Percentiles rank a stretch among this genome's conserved stretches.
Conservation (phyloP, 64 coral and sea anemone genomes). For the Pocillopora verrucosa region DNA sequence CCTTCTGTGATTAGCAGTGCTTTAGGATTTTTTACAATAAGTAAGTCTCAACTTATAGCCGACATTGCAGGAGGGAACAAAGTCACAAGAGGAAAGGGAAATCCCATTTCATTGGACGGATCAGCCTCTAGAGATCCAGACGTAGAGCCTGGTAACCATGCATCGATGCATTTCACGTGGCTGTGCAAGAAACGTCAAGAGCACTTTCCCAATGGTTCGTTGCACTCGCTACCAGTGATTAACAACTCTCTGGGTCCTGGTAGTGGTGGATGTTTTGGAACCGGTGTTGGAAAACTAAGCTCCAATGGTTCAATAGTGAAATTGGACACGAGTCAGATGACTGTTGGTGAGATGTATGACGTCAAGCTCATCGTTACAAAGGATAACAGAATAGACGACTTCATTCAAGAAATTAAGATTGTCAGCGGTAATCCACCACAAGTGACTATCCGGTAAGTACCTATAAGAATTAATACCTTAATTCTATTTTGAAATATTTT, state of each 20-base stretch:
- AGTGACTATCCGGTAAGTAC: neutral
- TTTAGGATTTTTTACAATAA: neutral
- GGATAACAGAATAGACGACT: neutral
- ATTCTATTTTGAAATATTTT: neutral
- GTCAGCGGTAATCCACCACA: conserved; percentile 54
- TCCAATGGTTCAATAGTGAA: neutral
- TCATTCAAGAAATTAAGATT: conserved; percentile 48
- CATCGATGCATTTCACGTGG: conserved; percentile 61
- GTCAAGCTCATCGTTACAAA: conserved; percentile 53
- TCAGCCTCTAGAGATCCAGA: conserved; percentile 51
- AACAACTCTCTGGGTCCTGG: neutral
- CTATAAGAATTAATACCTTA: neutral
- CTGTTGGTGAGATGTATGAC: neutral
- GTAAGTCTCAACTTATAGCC: conserved; percentile 6
- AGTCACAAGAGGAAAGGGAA: neutral
- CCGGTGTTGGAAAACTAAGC: conserved; percentile 49
- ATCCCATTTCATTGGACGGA: conserved; percentile 17
- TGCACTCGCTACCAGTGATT: neutral
- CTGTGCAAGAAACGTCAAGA: conserved; percentile 65
- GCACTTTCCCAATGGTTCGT: neutral
- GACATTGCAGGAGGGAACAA: conserved; percentile 43
- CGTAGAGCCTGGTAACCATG: conserved; percentile 1
- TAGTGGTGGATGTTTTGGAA: conserved; percentile 57
- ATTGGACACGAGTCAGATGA: conserved; percentile 34
- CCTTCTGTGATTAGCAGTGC: neutral